A percentile compares a stretch with the other conserved stretches of the same genome.
These are phyloP conservation scores for Larimichthys polyactis DNA, from an alignment of 2,113 vertebrate genomes.

Conservation along the genomic window DNA sequence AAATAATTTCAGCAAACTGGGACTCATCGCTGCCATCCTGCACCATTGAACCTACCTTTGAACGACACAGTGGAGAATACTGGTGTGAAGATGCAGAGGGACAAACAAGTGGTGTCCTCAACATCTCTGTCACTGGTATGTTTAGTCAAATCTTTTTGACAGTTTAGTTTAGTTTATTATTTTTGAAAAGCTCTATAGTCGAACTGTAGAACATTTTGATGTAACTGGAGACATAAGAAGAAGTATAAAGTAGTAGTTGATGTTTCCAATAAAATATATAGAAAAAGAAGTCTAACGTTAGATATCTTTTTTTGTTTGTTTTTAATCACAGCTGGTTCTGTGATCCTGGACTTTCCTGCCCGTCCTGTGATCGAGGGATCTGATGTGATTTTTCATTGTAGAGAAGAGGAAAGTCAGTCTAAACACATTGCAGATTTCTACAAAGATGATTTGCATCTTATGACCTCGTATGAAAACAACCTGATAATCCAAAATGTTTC, in stretches of 20 bases:
- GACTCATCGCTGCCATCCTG: not conserved
- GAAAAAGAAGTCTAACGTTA: not conserved
- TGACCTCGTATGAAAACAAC: fast-evolving
- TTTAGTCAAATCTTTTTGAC: too few relatives aligned
- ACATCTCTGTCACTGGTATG: constrained; percentile 34
- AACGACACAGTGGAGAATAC: constrained; percentile 17
- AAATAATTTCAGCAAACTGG: fast-evolving
- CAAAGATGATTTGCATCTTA: constrained; percentile 1
- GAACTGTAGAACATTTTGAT: too few relatives aligned
- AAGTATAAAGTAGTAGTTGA: too few relatives aligned
- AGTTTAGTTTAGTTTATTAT: too few relatives aligned
- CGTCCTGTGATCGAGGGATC: not conserved
- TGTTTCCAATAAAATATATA: too few relatives aligned
- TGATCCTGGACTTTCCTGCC: constrained; percentile 7
- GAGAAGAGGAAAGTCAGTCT: not conserved
- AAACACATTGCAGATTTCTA: constrained; percentile 6
- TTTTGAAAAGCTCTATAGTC: too few relatives aligned
- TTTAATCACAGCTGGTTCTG: constrained; percentile 3
- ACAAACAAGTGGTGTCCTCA: fast-evolving
- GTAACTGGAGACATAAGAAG: too few relatives aligned
- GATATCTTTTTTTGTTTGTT: not conserved
- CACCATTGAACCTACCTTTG: fast-evolving
- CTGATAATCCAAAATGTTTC: constrained; percentile 34
- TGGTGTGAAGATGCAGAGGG: constrained; percentile 45
- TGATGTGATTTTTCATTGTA: fast-evolving